phyloP scores from a whole-genome alignment of 2,888 invertebrate genomes.

The Gibbula magus region DNA sequence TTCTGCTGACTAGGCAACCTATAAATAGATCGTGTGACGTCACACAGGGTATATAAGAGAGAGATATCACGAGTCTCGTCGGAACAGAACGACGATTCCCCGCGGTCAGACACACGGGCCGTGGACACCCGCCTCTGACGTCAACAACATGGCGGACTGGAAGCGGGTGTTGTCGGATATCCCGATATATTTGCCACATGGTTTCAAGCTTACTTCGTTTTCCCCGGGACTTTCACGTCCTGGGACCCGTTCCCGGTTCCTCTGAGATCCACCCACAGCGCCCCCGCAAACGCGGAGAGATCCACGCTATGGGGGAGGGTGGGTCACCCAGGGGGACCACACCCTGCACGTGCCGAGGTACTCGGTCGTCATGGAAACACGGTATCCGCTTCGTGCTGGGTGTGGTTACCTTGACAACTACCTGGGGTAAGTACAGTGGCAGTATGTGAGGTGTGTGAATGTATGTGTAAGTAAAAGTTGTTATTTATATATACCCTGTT shows the following conservation, averaged over 20 bases:
- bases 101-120: neutral
- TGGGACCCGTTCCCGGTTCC: neutral
- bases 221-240: neutral
- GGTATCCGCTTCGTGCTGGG: neutral
- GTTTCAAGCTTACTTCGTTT: neutral
- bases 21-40: neutral
- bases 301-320: constrained; percentile 21
- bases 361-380: neutral
- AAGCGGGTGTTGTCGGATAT: neutral
- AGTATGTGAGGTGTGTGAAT: too few species aligned
- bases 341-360: neutral
- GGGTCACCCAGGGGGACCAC: constrained; percentile 15
- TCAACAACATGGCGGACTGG: neutral
- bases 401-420: neutral
- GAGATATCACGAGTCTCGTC: neutral
- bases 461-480: too few species aligned
- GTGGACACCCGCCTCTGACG: neutral
- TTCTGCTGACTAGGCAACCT: too few species aligned
- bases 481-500: too few species aligned
- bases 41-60: neutral
- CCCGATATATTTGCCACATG: neutral
- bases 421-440: too few species aligned
- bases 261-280: constrained; percentile 2
- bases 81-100: constrained; percentile 8
- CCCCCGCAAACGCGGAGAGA: constrained; percentile 19